These are phyloP conservation scores for Pomacea maculata DNA, from an alignment of 1,140 invertebrate species.

Conservation along the genomic window DNA sequence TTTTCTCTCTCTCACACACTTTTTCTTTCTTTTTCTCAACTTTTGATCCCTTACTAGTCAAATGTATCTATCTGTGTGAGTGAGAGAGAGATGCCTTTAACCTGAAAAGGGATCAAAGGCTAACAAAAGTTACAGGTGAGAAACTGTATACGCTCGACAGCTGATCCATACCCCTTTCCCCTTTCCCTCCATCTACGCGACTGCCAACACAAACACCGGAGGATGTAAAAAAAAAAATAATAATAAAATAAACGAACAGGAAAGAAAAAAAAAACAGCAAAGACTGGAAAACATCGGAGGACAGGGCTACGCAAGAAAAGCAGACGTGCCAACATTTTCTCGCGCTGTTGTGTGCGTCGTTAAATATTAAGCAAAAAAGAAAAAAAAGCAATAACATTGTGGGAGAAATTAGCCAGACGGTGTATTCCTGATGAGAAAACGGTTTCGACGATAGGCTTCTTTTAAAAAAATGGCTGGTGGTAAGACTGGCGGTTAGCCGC, in stretches of 20 bases:
- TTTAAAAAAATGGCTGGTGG: too few species aligned
- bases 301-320: background rate
- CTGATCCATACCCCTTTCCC: too few species aligned
- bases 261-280: slow-evolving; percentile 3
- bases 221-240: background rate
- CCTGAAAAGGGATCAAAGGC: background rate
- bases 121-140: background rate
- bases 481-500: too few species aligned
- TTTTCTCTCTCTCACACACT: slow-evolving; percentile 4
- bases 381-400: too few species aligned
- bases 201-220: background rate
- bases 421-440: too few species aligned
- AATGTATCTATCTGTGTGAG: background rate
- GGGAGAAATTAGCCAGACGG: too few species aligned
- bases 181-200: too few species aligned
- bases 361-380: too few species aligned
- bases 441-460: too few species aligned
- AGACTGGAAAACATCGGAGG: background rate
- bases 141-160: background rate
- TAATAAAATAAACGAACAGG: too few species aligned
- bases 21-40: background rate
- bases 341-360: too few species aligned
- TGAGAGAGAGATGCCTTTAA: background rate
- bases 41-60: background rate
- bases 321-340: too few species aligned